Percentiles rank a stretch among this genome's conserved stretches.
Conservation (phyloP, 2,888 invertebrate genomes). For the Ligdia adustata region DNA sequence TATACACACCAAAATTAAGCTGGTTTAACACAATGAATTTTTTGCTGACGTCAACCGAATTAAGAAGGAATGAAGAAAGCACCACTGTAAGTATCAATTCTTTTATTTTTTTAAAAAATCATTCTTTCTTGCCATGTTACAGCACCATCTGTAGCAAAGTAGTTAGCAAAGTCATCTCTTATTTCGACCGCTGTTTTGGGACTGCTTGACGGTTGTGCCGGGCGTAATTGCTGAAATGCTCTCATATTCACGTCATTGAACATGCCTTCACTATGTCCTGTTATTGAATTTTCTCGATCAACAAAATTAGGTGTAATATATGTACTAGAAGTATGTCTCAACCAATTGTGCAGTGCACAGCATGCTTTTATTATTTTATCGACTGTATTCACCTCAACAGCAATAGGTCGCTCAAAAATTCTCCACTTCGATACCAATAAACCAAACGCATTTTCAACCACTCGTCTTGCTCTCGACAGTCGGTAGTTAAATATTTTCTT, state of each 20-base stretch:
- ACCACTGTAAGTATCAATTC: slow-evolving; percentile 20
- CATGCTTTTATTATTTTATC: slow-evolving; percentile 21
- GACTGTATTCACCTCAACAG: slow-evolving; percentile 20
- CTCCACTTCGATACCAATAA: slow-evolving; percentile 16
- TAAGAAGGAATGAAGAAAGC: slow-evolving; percentile 8
- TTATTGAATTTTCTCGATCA: slow-evolving; percentile 18
- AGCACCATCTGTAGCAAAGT: slow-evolving; percentile 23
- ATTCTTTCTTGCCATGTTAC: slow-evolving; percentile 22
- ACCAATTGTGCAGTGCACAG: slow-evolving; percentile 23
- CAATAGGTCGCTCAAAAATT: slow-evolving; percentile 21
- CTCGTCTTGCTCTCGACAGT: slow-evolving; percentile 22
- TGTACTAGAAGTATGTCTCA: slow-evolving; percentile 22
- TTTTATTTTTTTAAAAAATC: slow-evolving; percentile 11
- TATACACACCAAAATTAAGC: slow-evolving; percentile 16
- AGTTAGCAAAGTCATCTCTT: slow-evolving; percentile 20
- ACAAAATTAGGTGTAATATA: slow-evolving; percentile 23
- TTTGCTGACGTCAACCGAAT: slow-evolving; percentile 21
- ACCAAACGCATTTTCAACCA: slow-evolving; percentile 29
- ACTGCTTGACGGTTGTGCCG: slow-evolving; percentile 24
- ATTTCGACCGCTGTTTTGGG: slow-evolving; percentile 20
- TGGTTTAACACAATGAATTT: slow-evolving; percentile 18
- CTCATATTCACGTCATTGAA: slow-evolving; percentile 25
- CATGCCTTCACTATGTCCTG: slow-evolving; percentile 22
- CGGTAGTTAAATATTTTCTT: slow-evolving; percentile 14
- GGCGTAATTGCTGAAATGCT: slow-evolving; percentile 25